These are phyloP conservation scores for Drosophila triauraria DNA, from an alignment of 1,140 invertebrate genomes.

Conservation along the genomic window DNA sequence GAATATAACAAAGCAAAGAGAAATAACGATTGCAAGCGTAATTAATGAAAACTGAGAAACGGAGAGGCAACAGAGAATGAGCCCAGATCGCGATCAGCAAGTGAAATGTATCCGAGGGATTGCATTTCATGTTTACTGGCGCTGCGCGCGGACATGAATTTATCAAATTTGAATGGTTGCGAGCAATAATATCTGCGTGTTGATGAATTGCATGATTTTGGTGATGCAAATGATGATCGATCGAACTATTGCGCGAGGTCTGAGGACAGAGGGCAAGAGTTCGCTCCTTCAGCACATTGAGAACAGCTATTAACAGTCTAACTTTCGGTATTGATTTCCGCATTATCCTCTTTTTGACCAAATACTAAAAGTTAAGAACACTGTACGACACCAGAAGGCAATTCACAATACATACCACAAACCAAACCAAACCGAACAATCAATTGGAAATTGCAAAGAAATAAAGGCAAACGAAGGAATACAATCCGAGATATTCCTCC, in stretches of 20 bases:
- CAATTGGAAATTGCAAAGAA: slow-evolving; percentile 14
- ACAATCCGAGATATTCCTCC: slow-evolving; percentile 57
- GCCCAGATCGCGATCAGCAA: slow-evolving; percentile 67
- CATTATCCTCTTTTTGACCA: slow-evolving; percentile 13
- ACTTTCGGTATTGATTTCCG: slow-evolving; percentile 65
- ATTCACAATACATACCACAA: slow-evolving; percentile 45
- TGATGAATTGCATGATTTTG: slow-evolving; percentile 84
- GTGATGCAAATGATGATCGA: slow-evolving; percentile 84
- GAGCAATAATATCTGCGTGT: slow-evolving; percentile 85
- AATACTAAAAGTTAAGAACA: slow-evolving; percentile 66
- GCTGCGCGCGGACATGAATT: slow-evolving; percentile 51
- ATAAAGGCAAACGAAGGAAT: slow-evolving; percentile 15
- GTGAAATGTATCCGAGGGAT: slow-evolving; percentile 54
- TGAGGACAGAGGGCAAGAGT: slow-evolving; percentile 53
- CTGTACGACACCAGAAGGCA: slow-evolving; percentile 56
- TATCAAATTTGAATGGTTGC: slow-evolving; percentile 79
- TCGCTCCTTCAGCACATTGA: slow-evolving; percentile 80
- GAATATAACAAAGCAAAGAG: slow-evolving; percentile 33
- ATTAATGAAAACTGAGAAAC: slow-evolving; percentile 12
- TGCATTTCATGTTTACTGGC: slow-evolving; percentile 57
- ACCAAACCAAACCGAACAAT: slow-evolving; percentile 30
- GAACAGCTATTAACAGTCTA: slow-evolving; percentile 64
- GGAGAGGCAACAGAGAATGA: slow-evolving; percentile 50
- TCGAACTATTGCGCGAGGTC: slow-evolving; percentile 68
- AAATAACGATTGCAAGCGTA: slow-evolving; percentile 34